Percentiles rank a stretch among this genome's conserved stretches.
These are phyloP conservation scores for Mugil cephalus DNA, from an alignment of 2,113 vertebrate genomes.

Conservation along the genomic window DNA sequence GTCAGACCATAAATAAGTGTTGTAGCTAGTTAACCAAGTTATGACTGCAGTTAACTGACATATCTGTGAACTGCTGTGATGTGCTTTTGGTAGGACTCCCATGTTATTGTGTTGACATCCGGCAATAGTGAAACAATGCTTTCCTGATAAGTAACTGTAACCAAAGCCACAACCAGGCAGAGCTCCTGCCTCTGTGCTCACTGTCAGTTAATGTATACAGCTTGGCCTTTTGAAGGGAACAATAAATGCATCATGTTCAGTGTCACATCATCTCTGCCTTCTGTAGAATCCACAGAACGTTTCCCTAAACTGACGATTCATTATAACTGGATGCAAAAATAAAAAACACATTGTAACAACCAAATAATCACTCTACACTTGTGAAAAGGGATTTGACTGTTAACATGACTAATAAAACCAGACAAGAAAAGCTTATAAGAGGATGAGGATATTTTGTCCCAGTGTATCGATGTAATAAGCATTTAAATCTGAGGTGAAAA, in stretches of 20 bases:
- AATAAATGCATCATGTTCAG: background rate
- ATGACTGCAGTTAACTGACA: background rate
- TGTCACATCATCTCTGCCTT: background rate
- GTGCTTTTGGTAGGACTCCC: no score
- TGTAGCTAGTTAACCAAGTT: no score
- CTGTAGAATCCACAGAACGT: background rate
- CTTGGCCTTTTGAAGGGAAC: background rate
- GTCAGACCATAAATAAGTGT: background rate
- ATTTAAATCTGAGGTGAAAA: background rate
- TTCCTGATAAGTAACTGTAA: background rate
- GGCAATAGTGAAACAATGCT: background rate
- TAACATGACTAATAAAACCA: background rate
- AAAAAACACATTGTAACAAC: background rate
- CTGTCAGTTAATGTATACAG: background rate
- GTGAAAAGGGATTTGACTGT: background rate
- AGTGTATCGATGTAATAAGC: background rate
- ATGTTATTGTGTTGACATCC: no score
- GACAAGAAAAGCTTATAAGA: background rate
- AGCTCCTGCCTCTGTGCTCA: background rate
- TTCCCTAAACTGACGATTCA: background rate
- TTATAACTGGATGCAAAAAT: background rate
- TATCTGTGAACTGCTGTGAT: background rate
- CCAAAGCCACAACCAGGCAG: background rate
- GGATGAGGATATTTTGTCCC: background rate
- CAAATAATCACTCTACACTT: no score